Percentiles rank a stretch among this genome's conserved stretches.
phyloP scores from a whole-genome alignment of 2,888 invertebrate species.

The Dolichopus griseipennis region DNA sequence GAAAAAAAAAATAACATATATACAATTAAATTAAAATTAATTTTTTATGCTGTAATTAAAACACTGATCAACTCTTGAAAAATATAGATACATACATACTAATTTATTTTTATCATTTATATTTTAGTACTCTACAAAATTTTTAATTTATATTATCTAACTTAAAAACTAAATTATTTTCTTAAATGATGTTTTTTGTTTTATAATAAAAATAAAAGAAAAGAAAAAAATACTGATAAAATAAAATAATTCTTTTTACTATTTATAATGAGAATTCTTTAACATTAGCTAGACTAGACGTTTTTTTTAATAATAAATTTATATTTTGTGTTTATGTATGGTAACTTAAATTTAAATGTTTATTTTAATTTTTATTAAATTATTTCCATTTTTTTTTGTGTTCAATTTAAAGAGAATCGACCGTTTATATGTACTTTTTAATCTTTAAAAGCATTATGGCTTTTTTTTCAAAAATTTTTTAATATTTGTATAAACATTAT shows the following conservation, averaged over 20 bases:
- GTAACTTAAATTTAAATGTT: no score
- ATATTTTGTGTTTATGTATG: not conserved
- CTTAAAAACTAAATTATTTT: constrained; percentile 2
- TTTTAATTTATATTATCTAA: constrained; percentile 6
- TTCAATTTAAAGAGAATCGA: no score
- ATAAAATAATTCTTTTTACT: not conserved
- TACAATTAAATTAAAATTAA: no score
- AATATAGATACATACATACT: not conserved
- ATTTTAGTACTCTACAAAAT: not conserved
- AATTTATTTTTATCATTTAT: not conserved
- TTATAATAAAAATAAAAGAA: not conserved
- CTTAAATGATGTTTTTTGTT: not conserved
- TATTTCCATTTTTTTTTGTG: no score
- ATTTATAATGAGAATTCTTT: not conserved
- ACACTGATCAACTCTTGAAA: not conserved
- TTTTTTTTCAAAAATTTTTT: no score
- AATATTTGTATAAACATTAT: no score
- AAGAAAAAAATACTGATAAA: not conserved
- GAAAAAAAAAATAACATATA: no score
- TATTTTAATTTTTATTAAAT: no score
- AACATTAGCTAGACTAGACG: not conserved
- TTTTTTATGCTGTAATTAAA: not conserved
- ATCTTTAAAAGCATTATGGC: no score
- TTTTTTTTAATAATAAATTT: not conserved
- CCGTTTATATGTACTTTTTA: no score